Evolutionary conservation across 2,888 invertebrate genomes (phyloP), one percentile per base, ranked within the genome.

Genomic region (Trichacis sp.): DNA sequence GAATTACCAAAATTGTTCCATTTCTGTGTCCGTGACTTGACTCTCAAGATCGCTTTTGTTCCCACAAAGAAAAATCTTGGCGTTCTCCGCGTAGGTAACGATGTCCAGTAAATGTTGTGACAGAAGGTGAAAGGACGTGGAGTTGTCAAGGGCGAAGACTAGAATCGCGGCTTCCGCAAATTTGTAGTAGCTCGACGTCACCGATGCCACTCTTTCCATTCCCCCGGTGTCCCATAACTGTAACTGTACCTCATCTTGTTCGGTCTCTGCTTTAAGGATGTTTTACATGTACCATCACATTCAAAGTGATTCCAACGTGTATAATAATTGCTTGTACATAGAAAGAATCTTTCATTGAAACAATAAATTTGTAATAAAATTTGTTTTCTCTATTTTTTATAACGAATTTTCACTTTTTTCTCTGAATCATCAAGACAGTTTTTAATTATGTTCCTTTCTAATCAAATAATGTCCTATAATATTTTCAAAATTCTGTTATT

Each of bases 181-280:
- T 85, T 97, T 96, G 84, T 96, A 97, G 83, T 97, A 97, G 80
- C 95, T 95, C 20, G 95, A 95, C 9, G 97, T 97, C 15, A 97
- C 94, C 1, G 96, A 96, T 45, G 96, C 96, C 68, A 97, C 96
- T 75, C 97, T 88, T 85, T 97, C 97, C 95, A 97, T 96, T 48
- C 97, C 97, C 71, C 96, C 97, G 33, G 97, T 97, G 82, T 97
- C 97, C 96, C 97, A 97, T 72, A 97, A 85, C 85, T 96, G 96
- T 66, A 97, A 86, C 96, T 97, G 84, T 49, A 86, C 56, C 36
- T 19, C 33, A 33, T 33, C 33, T 3, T 24, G 3, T 24, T 24
- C 24, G 24, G 8, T 24, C 24, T 5, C 24, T 24, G 24, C 8
- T 3, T 8, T 24, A n/a, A n/a, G n/a, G 24, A 24, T 24, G 3